These are phyloP conservation scores for Hypsibius dujardini DNA, from an alignment of 1,140 invertebrate species.

Conservation along the genomic window DNA sequence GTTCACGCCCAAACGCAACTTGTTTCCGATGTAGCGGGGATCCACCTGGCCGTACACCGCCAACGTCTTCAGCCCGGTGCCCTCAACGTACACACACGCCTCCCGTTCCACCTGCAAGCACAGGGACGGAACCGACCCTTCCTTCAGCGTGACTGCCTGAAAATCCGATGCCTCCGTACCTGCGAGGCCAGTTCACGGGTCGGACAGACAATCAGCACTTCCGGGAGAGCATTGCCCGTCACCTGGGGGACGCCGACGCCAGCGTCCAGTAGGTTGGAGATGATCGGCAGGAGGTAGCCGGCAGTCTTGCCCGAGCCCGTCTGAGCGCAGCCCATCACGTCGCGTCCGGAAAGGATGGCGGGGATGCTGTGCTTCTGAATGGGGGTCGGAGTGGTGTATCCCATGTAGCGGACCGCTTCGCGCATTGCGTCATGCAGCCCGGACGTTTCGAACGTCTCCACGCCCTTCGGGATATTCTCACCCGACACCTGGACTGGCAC, in stretches of 20 bases:
- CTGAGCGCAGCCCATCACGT: conserved; percentile 92
- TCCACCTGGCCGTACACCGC: conserved; percentile 73
- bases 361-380: conserved; percentile 80
- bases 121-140: conserved; percentile 31
- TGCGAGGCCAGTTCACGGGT: conserved; percentile 76
- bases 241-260: conserved; percentile 31
- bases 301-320: conserved; percentile 90
- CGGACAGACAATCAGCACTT: conserved; percentile 62
- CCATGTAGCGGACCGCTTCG: conserved; percentile 58
- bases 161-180: conserved; percentile 17
- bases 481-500: conserved; percentile 62
- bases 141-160: too few species aligned
- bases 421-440: conserved; percentile 45
- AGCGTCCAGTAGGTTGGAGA: conserved; percentile 40
- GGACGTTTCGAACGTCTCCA: conserved; percentile 46
- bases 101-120: conserved; percentile 69
- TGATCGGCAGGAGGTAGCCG: conserved; percentile 21
- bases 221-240: conserved; percentile 40
- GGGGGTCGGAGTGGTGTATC: conserved; percentile 71
- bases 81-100: conserved; percentile 60
- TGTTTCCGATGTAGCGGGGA: conserved; percentile 47
- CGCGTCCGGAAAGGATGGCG: conserved; percentile 52
- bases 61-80: conserved; percentile 49
- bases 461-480: conserved; percentile 43
- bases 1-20: conserved; percentile 55